Evolutionary conservation across 2,888 invertebrate genomes (phyloP), one percentile per base, ranked within the genome.

Genomic region (Tinea semifulvella): DNA sequence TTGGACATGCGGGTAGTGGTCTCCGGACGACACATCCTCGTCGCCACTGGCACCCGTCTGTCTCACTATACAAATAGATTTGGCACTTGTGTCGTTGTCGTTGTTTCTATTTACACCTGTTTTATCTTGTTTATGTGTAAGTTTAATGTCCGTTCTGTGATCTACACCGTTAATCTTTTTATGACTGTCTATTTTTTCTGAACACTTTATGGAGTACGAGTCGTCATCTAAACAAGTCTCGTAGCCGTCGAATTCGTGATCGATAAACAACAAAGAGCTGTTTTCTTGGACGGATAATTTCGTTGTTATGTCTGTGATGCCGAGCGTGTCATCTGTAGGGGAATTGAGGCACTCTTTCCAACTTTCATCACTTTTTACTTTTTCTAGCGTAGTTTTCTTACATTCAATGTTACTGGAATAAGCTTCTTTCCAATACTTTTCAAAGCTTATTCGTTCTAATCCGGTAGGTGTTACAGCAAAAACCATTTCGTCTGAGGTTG

Each of bases 201-300:
- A 50, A 55, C 62, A 66, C 58, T 68, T 73, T 40, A 61, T 53
- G 14, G 65, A 70, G 27, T 80, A 70, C 35, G 84, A 76, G 45
- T 85, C 85, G 47, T 86, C 86, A 50, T 86, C 86, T 47, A 85
- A 62, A 60, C 86, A 86, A 3, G 86, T 86, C 64, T 86, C 86
- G 61, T 86, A 86, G 45, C 83, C 85, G 45, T 82, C 82, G 50
- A 79, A 65, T 53, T 82, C 81, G 50, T 82, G 82, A 57, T 82
- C 82, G 47, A 82, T 82, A 50, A 65, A 82, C 31, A 81, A 54
- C 43, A 82, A 53, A 8, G 68, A 66, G 56, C 62, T 73, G 43
- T 65, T 71, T 54, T 73, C 74, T 48, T 72, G 79, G 59, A 69
- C 68, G 60, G 70, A 68, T 46, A 65, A 66, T 65, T 62, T 68